These are phyloP conservation scores for Cyanocitta stelleri DNA, from an alignment of 2,113 vertebrate genomes.

Conservation along the genomic window DNA sequence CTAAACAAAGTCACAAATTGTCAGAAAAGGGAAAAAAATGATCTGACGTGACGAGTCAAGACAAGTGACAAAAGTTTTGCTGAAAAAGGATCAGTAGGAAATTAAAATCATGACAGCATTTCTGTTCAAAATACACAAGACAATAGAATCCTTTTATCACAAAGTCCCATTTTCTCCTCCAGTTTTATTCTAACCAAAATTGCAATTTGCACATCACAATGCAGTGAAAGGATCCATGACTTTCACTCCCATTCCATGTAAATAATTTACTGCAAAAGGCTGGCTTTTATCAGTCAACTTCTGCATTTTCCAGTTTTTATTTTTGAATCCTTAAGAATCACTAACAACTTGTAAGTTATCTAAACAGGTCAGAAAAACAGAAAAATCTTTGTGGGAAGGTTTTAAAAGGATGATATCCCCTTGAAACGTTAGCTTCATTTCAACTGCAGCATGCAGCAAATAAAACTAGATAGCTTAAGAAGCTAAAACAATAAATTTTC, in stretches of 20 bases:
- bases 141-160: conserved; percentile 55
- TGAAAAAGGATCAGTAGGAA: conserved; percentile 47
- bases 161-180: conserved; percentile 28
- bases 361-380: conserved; percentile 27
- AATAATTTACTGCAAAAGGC: conserved; percentile 17
- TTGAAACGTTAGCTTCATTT: neutral
- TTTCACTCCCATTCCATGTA: conserved; percentile 23
- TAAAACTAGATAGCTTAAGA: neutral
- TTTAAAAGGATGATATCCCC: neutral
- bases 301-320: neutral
- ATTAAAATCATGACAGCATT: conserved; percentile 55
- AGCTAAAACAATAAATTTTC: neutral
- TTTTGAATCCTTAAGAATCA: conserved; percentile 3
- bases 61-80: conserved; percentile 46
- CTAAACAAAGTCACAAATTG: conserved; percentile 54
- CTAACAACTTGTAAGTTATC: conserved; percentile 41
- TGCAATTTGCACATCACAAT: conserved; percentile 45
- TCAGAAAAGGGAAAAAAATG: conserved; percentile 26
- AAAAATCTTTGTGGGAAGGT: neutral
- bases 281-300: conserved; percentile 26
- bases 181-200: conserved; percentile 25
- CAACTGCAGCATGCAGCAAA: neutral
- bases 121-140: conserved; percentile 36
- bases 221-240: neutral
- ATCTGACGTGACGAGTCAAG: conserved; percentile 33